Evolutionary conservation across 2,797 vertebrate genomes (phyloP).

Genomic region (Tangara arthus): DNA sequence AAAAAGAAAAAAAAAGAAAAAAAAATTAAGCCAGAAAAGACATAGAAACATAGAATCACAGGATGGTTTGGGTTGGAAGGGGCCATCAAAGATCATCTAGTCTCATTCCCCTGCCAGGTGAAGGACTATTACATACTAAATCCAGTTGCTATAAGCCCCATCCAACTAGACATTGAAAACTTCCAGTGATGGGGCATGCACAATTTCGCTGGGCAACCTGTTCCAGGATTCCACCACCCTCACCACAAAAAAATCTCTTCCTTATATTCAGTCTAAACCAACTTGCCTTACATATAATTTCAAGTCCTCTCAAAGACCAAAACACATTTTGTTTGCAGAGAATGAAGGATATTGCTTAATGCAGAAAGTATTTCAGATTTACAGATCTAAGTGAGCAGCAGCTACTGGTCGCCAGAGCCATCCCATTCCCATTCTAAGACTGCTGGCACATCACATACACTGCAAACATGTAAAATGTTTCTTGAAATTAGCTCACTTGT

Average conservation of each 20-base stretch:
- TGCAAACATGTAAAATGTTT: neutral
- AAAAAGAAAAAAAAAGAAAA: neutral
- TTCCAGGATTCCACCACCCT: neutral
- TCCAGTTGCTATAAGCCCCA: neutral
- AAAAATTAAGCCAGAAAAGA: neutral
- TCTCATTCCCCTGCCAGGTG: neutral
- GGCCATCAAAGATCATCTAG: neutral
- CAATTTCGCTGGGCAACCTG: neutral
- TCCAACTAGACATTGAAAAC: neutral
- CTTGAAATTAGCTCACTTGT: neutral
- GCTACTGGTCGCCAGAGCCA: neutral
- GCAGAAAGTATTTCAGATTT: neutral
- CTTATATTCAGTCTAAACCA: neutral
- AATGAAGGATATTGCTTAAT: neutral
- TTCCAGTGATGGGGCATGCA: neutral
- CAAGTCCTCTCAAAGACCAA: neutral
- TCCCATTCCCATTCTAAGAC: neutral
- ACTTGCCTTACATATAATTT: neutral
- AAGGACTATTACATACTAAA: neutral
- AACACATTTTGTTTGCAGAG: neutral
- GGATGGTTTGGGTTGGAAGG: neutral
- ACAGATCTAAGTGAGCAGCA: neutral
- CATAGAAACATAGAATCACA: neutral
- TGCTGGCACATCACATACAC: neutral
- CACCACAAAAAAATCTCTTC: neutral